These are phyloP conservation scores for Ophion obscuratus DNA, from an alignment of 2,888 invertebrate species.

Conservation along the genomic window DNA sequence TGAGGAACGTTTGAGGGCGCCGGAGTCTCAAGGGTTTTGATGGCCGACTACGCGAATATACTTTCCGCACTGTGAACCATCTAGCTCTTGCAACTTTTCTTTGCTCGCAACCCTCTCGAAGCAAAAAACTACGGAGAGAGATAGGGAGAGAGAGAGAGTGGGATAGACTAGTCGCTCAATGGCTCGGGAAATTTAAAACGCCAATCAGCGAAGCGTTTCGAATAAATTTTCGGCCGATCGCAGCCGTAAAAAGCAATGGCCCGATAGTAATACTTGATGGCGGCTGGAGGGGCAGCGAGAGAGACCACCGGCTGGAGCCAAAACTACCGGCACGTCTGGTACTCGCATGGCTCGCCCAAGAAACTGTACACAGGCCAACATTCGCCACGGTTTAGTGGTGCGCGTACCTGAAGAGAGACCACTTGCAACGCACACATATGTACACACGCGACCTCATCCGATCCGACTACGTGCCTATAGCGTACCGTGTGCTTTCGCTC, in stretches of 20 bases:
- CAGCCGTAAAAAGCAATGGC: conserved; percentile 80
- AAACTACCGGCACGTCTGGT: conserved; percentile 72
- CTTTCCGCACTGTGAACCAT: background rate
- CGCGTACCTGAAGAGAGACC: conserved; percentile 11
- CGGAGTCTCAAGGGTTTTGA: too few species aligned
- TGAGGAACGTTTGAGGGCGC: too few species aligned
- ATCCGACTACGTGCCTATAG: background rate
- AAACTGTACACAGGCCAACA: conserved; percentile 23
- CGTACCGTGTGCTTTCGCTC: background rate
- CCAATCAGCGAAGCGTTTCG: conserved; percentile 80
- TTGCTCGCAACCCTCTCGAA: background rate
- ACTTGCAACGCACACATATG: background rate
- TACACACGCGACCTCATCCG: conserved; percentile 13
- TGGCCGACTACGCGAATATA: too few species aligned
- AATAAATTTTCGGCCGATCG: conserved; percentile 77
- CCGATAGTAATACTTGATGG: conserved; percentile 76
- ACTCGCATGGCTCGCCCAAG: conserved; percentile 43
- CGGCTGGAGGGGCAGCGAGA: conserved; percentile 6
- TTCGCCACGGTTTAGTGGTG: background rate
- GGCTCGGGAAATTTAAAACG: conserved; percentile 81
- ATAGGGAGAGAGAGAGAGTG: background rate
- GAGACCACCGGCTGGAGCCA: conserved; percentile 70
- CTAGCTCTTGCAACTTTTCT: background rate
- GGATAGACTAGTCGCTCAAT: conserved; percentile 71
- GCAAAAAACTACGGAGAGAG: background rate